Evolutionary conservation across 2,113 vertebrate species (phyloP).

Genomic region (Vicugna pacos): DNA sequence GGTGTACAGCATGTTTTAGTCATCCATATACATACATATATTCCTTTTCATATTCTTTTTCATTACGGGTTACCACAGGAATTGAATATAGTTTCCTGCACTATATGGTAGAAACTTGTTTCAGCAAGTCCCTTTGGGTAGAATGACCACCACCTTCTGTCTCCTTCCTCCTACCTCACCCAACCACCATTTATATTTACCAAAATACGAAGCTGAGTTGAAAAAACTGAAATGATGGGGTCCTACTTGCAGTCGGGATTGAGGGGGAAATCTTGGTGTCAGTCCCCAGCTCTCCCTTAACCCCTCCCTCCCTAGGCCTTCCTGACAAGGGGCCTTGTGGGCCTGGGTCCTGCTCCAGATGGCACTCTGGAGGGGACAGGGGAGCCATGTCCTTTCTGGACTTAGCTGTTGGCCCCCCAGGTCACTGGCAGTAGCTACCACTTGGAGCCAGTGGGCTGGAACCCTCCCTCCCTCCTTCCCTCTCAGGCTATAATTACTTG

Average conservation of each 20-base stretch:
- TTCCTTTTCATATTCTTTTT: no score
- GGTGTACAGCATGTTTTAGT: no score
- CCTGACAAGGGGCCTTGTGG: neutral
- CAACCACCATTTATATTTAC: neutral
- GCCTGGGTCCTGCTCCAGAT: neutral
- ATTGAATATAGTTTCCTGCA: no score
- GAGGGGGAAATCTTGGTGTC: neutral
- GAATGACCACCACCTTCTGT: neutral
- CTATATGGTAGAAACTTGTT: no score
- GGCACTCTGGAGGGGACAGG: neutral
- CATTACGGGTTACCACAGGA: no score
- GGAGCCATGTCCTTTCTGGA: neutral
- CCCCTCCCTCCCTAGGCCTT: neutral
- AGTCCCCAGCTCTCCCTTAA: neutral
- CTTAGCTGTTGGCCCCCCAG: neutral
- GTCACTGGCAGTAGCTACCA: neutral
- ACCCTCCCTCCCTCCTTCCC: slow-evolving; percentile 70
- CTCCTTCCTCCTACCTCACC: neutral
- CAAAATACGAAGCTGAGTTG: neutral
- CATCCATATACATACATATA: no score
- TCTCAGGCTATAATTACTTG: slow-evolving; percentile 69
- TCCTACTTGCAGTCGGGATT: neutral
- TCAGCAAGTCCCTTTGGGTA: neutral
- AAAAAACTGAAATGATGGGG: neutral
- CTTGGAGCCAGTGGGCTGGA: slow-evolving; percentile 64